Conservation (phyloP, 2,113 vertebrate species). For the Euleptes europaea region DNA sequence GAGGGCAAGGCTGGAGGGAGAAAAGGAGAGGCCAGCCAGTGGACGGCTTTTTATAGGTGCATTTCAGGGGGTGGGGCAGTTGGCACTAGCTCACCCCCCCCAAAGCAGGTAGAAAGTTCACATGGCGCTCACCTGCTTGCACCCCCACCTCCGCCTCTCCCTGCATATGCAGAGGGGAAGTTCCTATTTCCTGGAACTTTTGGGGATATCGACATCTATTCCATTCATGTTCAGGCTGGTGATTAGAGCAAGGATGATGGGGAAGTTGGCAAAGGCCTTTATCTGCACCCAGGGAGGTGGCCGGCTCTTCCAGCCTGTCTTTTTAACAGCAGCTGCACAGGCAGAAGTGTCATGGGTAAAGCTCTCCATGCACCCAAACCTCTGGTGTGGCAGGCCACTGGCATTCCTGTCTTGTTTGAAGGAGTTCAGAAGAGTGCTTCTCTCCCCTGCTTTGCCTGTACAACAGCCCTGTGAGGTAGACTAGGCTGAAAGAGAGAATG, state of each 20-base stretch:
- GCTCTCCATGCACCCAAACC: background rate
- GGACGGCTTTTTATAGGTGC: slow-evolving; percentile 38
- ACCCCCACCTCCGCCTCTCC: background rate
- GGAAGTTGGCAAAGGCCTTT: background rate
- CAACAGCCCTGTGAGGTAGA: too few species aligned
- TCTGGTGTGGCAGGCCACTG: too few species aligned
- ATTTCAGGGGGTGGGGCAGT: slow-evolving; percentile 1
- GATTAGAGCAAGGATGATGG: background rate
- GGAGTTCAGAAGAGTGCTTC: too few species aligned
- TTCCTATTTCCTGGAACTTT: background rate
- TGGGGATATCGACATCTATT: background rate
- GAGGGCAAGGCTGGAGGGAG: background rate
- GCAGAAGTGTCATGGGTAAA: background rate
- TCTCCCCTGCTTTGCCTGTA: too few species aligned
- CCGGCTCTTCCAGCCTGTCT: too few species aligned
- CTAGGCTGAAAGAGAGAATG: too few species aligned
- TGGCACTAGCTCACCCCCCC: background rate
- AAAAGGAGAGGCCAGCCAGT: fast-evolving
- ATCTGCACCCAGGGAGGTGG: too few species aligned
- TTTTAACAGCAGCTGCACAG: fast-evolving
- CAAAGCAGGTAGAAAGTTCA: background rate
- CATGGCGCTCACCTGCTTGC: too few species aligned
- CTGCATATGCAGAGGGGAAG: background rate
- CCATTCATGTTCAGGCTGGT: background rate
- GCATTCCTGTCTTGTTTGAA: too few species aligned